Base-by-base conservation (phyloP, 64 coral and sea anemone species). In the Actinia equina region DNA sequence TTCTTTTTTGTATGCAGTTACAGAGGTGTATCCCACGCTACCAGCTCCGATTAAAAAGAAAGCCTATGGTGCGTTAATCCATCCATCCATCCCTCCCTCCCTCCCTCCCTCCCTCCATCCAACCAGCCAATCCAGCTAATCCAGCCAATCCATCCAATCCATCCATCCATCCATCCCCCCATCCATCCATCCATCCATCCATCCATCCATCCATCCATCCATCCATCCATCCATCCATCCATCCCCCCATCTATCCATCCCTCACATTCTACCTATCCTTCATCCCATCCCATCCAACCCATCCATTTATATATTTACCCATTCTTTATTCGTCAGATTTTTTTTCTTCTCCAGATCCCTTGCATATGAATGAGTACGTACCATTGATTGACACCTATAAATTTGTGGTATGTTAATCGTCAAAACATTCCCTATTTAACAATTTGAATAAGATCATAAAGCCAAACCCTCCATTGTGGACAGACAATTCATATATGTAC, bases 351-450 rank as follows among this genome's bases (percentile, higher is more conserved):
- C 30, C 69, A 74, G 69, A 30, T 74, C 26, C 69, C 11, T 15
- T 74, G 12, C 37, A 82, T 26, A 51, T 82, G 80, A 82, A 82
- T 51, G 19, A 82, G 3, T 82, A 30, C 44, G 80, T 85, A 19
- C 83, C 52, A 22, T 25, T 85, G 20, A 14, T 3, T 18, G 45
- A 85, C 17, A 85, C 52, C 22, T 85, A 85, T 26, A 27, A 85
- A 60, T 58, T 17, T 15, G 53, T 82, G 53, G 80, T 82, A 49
- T 22, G 80, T 57, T 12, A 12, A 14, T 57, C 10, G 1, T 57
- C 55, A 49, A 1, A 49, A 49, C 0, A 49, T 8, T 49, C 46
- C 7, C 4, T 49, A 4, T 49, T 49, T 2, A 49, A 1, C 46
- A 49, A 8, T 0, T 7, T 49, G 46, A 49, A 0, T 49, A 49